Conservation (phyloP, 2,797 vertebrate genomes). For the Danio choprae region DNA sequence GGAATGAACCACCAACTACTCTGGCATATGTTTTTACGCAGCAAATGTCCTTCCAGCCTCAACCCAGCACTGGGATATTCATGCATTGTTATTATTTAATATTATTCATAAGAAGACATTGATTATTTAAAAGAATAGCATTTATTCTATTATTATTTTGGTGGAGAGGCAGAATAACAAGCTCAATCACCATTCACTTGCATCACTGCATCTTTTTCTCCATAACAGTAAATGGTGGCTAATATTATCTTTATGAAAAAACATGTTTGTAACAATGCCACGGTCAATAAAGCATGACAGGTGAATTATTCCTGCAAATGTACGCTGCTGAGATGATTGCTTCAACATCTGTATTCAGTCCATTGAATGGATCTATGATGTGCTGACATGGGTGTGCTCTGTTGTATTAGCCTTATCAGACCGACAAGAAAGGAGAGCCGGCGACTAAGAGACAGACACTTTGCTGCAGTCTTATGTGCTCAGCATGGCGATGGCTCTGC, state of each 20-base stretch:
- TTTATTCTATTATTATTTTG: no score
- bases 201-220: neutral
- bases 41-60: no score
- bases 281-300: constrained; percentile 4
- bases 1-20: no score
- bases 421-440: constrained; percentile 44
- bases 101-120: no score
- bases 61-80: no score
- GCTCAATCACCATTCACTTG: neutral
- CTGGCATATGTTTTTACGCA: no score
- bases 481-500: constrained; percentile 71
- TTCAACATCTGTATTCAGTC: constrained; percentile 32
- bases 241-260: neutral
- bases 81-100: no score
- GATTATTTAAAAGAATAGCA: no score
- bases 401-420: constrained; percentile 48
- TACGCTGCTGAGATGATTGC: neutral
- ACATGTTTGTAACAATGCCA: neutral
- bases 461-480: constrained; percentile 77
- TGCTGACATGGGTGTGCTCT: constrained; percentile 34
- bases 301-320: neutral
- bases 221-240: neutral
- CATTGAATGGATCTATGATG: constrained; percentile 13
- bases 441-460: constrained; percentile 48
- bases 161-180: neutral